Conservation (phyloP, 2,113 vertebrate genomes). For the Indicator indicator region DNA sequence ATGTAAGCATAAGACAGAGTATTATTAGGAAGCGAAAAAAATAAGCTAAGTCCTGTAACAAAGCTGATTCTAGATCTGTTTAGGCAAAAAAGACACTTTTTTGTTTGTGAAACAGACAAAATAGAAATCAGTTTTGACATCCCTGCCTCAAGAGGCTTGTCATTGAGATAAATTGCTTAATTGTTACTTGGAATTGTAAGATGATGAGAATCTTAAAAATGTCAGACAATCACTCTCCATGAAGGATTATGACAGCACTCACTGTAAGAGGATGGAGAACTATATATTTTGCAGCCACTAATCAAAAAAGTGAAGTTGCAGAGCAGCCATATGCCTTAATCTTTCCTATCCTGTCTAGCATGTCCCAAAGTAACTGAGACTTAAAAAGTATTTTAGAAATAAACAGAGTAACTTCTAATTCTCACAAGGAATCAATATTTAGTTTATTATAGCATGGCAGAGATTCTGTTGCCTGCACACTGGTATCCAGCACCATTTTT, state of each 20-base stretch:
- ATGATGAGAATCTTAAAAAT: slow-evolving; percentile 3
- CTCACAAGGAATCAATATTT: not conserved
- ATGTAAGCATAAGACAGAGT: not conserved
- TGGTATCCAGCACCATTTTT: not conserved
- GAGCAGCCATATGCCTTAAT: not conserved
- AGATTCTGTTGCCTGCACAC: not conserved
- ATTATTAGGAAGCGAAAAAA: not conserved
- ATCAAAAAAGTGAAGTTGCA: not conserved
- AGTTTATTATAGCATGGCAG: not conserved
- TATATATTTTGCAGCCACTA: not conserved
- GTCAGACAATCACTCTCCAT: slow-evolving; percentile 32
- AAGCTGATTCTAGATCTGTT: not conserved
- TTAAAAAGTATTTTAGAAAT: not conserved
- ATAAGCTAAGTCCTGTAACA: not conserved
- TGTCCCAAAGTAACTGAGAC: not conserved
- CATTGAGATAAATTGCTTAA: slow-evolving; percentile 42
- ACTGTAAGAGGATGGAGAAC: not conserved
- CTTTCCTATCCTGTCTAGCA: not conserved
- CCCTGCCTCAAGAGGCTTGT: slow-evolving; percentile 4
- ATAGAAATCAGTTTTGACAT: slow-evolving; percentile 30
- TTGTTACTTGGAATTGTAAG: not conserved
- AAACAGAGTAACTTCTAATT: not conserved
- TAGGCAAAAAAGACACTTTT: not conserved
- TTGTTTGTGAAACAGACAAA: slow-evolving; percentile 8
- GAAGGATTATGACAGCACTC: not conserved